Evolutionary conservation across 2,113 vertebrate genomes (phyloP).

Genomic region (Scomber japonicus): DNA sequence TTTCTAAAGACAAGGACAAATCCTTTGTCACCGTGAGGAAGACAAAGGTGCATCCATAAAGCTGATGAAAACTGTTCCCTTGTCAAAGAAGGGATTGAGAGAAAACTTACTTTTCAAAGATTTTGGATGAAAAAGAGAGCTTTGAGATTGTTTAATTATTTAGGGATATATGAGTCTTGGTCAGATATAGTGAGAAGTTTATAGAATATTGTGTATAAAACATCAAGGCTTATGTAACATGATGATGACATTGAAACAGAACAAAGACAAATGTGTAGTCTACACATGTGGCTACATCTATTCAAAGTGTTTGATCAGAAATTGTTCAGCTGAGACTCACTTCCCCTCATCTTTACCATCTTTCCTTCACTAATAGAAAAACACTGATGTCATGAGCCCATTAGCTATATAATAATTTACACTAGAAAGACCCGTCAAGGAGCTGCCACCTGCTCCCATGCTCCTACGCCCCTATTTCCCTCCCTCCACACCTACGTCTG

Average conservation of each 20-base stretch:
- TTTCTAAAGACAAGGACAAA: not conserved
- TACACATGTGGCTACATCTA: not conserved
- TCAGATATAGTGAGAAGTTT: no score
- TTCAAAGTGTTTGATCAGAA: conserved; percentile 3
- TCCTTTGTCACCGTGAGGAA: not conserved
- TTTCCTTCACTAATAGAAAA: conserved; percentile 49
- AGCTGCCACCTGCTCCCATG: conserved; percentile 33
- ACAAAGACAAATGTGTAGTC: not conserved
- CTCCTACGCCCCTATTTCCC: conserved; percentile 2
- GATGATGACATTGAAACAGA: not conserved
- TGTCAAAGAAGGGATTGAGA: not conserved
- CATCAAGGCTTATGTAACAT: not conserved
- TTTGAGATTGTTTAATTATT: no score
- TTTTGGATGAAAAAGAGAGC: not conserved
- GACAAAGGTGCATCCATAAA: not conserved
- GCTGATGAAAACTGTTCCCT: not conserved
- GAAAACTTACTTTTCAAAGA: not conserved
- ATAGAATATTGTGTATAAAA: not conserved
- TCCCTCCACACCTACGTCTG: conserved; percentile 11
- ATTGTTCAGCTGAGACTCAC: conserved; percentile 14
- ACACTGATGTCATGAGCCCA: conserved; percentile 63
- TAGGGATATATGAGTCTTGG: no score
- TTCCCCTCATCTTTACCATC: conserved; percentile 5
- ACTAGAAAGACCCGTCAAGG: conserved; percentile 35
- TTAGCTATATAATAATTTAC: conserved; percentile 50